These are phyloP conservation scores for Conger conger DNA, from an alignment of 2,113 vertebrate species.

Conservation along the genomic window DNA sequence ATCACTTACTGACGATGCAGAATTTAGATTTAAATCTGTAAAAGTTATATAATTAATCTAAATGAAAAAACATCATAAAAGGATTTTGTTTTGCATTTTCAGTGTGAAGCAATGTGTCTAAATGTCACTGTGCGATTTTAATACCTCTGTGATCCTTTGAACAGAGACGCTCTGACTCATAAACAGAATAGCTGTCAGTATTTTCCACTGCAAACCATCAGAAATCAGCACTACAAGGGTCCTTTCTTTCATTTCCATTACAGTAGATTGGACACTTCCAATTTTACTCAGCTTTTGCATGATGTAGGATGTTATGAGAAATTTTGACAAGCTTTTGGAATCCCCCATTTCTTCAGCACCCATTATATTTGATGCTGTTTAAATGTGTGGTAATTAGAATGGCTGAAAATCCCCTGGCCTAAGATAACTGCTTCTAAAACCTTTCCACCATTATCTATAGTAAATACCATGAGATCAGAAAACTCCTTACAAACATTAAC, in stretches of 20 bases:
- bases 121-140: background rate
- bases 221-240: background rate
- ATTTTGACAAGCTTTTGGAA: background rate
- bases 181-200: background rate
- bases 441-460: background rate
- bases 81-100: background rate
- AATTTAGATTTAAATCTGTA: background rate
- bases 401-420: background rate
- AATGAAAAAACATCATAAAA: conserved; percentile 9
- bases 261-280: background rate
- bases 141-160: background rate
- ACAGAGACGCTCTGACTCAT: background rate
- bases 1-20: background rate
- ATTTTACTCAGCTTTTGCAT: conserved; percentile 2
- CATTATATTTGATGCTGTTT: background rate
- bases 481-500: background rate
- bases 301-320: background rate
- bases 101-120: background rate
- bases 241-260: background rate
- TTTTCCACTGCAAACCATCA: background rate
- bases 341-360: background rate
- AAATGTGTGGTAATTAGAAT: background rate
- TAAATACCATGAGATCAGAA: background rate
- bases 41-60: background rate
- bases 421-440: background rate